Evolutionary conservation across 2,113 vertebrate genomes (phyloP), one percentile per base, ranked within the genome.

Genomic region (Hemiscyllium ocellatum): DNA sequence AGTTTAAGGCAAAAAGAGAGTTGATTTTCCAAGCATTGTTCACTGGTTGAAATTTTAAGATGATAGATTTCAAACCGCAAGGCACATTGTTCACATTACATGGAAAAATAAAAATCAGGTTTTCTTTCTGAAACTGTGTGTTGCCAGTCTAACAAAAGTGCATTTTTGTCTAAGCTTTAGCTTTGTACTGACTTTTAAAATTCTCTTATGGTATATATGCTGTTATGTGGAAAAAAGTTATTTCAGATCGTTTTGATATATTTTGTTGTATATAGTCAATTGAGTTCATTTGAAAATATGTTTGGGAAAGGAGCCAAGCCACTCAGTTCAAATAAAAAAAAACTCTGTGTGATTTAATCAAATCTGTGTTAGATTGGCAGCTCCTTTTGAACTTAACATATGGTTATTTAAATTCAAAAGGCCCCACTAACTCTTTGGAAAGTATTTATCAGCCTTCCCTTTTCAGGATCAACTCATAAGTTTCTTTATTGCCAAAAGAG

Each of bases 301-400:
- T 61, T 65, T 33, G 87, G 29, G 52, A 91, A 91, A n/a, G 87
- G 5, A 91, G 13, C 87, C 13, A 91, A 61, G 56, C 13, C 56
- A 91, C 24, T 91, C 52, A 65, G 65, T 91, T 65, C 56, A 91
- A 91, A 91, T 65, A 65, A n/a, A 91, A n/a, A 91, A 65, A 91
- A 26, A 61, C 19, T 13, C 26, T 65, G 52, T 61, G 26, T 61
- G 10, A 65, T 61, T 91, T 65, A 19, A 33, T 61, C 56, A 91
- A 89, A 89, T 89, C 24, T 89, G 47, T 89, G 86, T 91, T 91
- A n/a, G 87, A 56, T 33, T 61, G 56, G 87, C 87, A 91, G 80
- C 87, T 61, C 87, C 15, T n/a, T 65, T 91, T 61, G 87, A n/a
- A 91, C 56, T 29, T 90, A 61, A 17, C 26, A 56, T 33, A 13